Evolutionary conservation across 2,113 vertebrate genomes (phyloP), one percentile per base, ranked within the genome.

Genomic region (Lagenorhynchus albirostris): DNA sequence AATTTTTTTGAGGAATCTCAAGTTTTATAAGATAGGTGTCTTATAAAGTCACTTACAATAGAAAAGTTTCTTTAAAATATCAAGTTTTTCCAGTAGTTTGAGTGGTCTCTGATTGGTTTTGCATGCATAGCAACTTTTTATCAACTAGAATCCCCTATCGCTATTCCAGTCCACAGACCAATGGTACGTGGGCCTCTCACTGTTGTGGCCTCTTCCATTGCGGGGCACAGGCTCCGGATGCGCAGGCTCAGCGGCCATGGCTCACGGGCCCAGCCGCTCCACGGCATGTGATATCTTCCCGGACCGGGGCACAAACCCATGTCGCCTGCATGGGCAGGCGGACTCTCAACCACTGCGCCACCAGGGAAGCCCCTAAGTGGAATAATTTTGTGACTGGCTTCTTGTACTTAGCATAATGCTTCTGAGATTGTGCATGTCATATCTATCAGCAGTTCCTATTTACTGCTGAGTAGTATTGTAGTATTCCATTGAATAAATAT

Each of bases 341-440:
- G 47, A 50, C 13, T 50, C 47, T 50, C 13, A 50, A 50, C 13
- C 47, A 50, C 13, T 50, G 47, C 47, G 47, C 47, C 47, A 50
- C 47, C 47, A 50, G 47, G 13, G 47, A 50, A 50, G 13, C 13
- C 47, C 12, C 12, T 50, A 50, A 93, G 44, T 76, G 47, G 31
- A 67, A 77, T 95, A 47, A 87, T 95, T 96, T 96, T 82, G 53
- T 91, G 41, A 77, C 58, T 90, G 58, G 18, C 9, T 92, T 92
- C 60, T 94, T 91, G 21, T 92, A 76, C 58, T 91, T 80, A 89
- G 36, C 53, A 26, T 76, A 76, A 41, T 91, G 26, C 82, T 95
- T 87, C 79, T 80, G n/a, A 95, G 50, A 33, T 63, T 94, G 77
- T 94, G 65, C 21, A 15, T 81, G 41, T 77, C 71, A 25, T 33